Base-by-base conservation (phyloP, 2,113 vertebrate species). In the Onychostruthus taczanowskii region DNA sequence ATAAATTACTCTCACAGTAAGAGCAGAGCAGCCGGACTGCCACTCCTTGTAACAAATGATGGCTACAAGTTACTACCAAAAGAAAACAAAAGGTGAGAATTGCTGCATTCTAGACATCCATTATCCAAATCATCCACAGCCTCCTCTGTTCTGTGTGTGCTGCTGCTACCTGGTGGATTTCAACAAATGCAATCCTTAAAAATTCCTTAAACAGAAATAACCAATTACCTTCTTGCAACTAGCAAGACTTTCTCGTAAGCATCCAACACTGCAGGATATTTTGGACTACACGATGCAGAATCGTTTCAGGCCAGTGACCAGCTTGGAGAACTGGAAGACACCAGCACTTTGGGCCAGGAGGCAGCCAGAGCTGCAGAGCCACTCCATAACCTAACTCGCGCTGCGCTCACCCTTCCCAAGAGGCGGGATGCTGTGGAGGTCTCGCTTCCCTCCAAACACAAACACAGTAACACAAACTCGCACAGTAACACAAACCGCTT, bases 401-500 rank as follows among this genome's bases (percentile, higher is more conserved):
- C 30, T 3, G n/a, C 1, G 20, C 35, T 16, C 30, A 16, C 28
- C 8, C 52, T 8, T 3, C 35, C 33, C 30, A 3, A n/a, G 13
- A 33, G 4, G 6, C 4, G 1, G 16, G 10, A 41, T 24, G 30
- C 43, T 5, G 10, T 0, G 18, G 17, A 23, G 18, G 17, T 0
- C 21, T 8, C 56, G 1, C 27, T 15, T 6, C 21, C 19, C 28
- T 23, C 26, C 13, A 17, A 43, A n/a, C 3, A 2, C 2, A 41
- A 10, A 1, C 62, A 20, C 43, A 1, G 5, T 1, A 11, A 5
- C 33, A 16, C 20, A 4, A 9, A 16, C 1, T 41, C 11, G 1
- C 62, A 20, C 43, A 1, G 5, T 1, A 11, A 5, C 33, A 19
- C 20, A 4, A 9, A 16, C 1, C 8, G 3, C 20, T 39, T 9